A percentile compares a stretch with the other conserved stretches of the same genome.
Conservation (phyloP, 2,888 invertebrate genomes). For the Ernsta delagoae region DNA sequence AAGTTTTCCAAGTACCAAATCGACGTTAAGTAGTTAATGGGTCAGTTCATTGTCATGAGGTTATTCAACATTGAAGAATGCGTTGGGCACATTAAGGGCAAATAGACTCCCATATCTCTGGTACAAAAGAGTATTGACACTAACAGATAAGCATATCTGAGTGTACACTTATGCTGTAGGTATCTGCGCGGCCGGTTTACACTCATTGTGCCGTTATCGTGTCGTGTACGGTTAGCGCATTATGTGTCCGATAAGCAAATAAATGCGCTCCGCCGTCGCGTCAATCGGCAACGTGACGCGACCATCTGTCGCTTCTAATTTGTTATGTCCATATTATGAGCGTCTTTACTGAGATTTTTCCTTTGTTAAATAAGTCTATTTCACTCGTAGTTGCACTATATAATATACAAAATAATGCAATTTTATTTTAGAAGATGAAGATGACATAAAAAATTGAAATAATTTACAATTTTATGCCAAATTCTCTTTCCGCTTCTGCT, state of each 20-base stretch:
- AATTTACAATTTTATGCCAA: too few species aligned
- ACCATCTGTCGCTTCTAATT: slow-evolving; percentile 23
- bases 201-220: slow-evolving; percentile 81
- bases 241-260: slow-evolving; percentile 80
- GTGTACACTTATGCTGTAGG: slow-evolving; percentile 70
- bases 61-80: slow-evolving; percentile 77
- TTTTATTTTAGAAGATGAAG: too few species aligned
- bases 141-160: slow-evolving; percentile 78
- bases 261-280: slow-evolving; percentile 50
- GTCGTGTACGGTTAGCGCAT: slow-evolving; percentile 76
- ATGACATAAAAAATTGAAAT: too few species aligned
- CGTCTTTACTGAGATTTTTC: not conserved
- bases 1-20: slow-evolving; percentile 50
- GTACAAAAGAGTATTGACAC: slow-evolving; percentile 84
- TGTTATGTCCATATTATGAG: slow-evolving; percentile 22
- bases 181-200: slow-evolving; percentile 67
- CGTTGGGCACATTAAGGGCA: slow-evolving; percentile 75
- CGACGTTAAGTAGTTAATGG: slow-evolving; percentile 61
- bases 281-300: slow-evolving; percentile 25
- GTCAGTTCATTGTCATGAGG: slow-evolving; percentile 67
- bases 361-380: not conserved
- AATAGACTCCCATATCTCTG: slow-evolving; percentile 78
- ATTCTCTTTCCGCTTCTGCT: too few species aligned
- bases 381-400: too few species aligned
- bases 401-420: too few species aligned